These are phyloP conservation scores for Delphinapterus leucas DNA, from an alignment of 2,113 vertebrate species.

Conservation along the genomic window DNA sequence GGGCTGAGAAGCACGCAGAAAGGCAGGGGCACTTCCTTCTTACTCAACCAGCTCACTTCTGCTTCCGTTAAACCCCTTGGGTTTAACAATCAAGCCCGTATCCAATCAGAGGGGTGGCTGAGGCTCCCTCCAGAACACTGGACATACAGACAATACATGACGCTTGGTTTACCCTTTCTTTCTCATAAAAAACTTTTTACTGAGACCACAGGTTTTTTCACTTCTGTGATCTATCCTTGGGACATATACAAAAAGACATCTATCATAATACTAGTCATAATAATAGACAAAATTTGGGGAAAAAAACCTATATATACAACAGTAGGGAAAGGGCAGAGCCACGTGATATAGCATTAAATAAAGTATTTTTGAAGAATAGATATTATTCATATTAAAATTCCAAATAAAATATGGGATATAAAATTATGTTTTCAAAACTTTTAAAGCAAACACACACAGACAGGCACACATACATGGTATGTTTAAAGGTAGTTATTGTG, in stretches of 20 bases:
- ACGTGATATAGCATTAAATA: background rate
- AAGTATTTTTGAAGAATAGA: background rate
- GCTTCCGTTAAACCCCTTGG: background rate
- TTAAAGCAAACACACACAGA: background rate
- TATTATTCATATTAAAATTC: background rate
- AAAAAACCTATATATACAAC: background rate
- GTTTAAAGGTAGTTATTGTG: background rate
- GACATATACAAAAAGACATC: background rate
- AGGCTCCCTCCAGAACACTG: background rate
- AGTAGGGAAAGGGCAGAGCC: background rate
- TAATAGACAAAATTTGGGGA: background rate
- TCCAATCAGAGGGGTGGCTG: background rate
- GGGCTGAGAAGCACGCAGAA: background rate
- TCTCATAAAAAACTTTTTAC: background rate
- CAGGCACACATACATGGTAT: background rate
- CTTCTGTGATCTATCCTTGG: background rate
- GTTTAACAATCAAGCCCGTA: background rate
- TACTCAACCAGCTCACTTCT: background rate
- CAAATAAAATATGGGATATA: background rate
- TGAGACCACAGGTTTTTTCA: background rate
- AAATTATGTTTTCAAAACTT: background rate
- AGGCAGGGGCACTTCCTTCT: background rate
- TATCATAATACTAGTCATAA: background rate
- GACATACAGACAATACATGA: background rate
- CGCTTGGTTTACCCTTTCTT: background rate